Percentiles rank a stretch among this genome's conserved stretches.
Conservation (phyloP, 2,888 invertebrate genomes). For the Empis livida region DNA sequence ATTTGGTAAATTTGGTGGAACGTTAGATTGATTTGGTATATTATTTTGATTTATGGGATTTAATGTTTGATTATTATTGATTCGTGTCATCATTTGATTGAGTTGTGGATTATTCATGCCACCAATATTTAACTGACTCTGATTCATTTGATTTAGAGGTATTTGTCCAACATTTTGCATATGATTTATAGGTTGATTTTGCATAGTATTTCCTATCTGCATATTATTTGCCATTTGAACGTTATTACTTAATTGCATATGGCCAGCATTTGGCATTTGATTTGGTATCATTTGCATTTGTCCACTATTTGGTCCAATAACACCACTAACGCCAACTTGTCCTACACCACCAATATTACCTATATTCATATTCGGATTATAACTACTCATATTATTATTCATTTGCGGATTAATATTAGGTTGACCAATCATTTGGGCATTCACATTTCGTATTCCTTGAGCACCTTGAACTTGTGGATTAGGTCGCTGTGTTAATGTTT, state of each 20-base stretch:
- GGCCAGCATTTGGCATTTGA: conserved; percentile 15
- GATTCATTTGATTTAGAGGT: conserved; percentile 17
- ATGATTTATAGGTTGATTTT: conserved; percentile 4
- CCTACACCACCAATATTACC: conserved; percentile 19
- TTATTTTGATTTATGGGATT: conserved; percentile 27
- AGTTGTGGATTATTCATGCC: conserved; percentile 23
- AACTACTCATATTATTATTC: conserved; percentile 30
- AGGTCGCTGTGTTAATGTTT: conserved; percentile 46
- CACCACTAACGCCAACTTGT: background rate
- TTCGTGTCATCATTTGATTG: conserved; percentile 37
- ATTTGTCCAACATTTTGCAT: conserved; percentile 3
- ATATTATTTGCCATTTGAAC: background rate
- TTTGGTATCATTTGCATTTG: conserved; percentile 15
- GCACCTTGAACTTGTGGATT: conserved; percentile 32
- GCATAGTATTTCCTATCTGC: background rate
- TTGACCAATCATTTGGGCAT: conserved; percentile 26
- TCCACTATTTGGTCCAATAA: conserved; percentile 2
- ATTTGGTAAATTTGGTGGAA: too few species aligned
- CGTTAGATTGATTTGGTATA: conserved; percentile 34
- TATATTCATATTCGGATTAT: conserved; percentile 39
- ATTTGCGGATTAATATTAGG: conserved; percentile 24
- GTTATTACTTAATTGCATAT: background rate
- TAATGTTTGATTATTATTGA: too few species aligned
- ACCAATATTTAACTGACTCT: conserved; percentile 24
- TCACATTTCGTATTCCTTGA: conserved; percentile 26